phyloP scores from a whole-genome alignment of 2,797 vertebrate species.

The Lycodopsis pacificus region DNA sequence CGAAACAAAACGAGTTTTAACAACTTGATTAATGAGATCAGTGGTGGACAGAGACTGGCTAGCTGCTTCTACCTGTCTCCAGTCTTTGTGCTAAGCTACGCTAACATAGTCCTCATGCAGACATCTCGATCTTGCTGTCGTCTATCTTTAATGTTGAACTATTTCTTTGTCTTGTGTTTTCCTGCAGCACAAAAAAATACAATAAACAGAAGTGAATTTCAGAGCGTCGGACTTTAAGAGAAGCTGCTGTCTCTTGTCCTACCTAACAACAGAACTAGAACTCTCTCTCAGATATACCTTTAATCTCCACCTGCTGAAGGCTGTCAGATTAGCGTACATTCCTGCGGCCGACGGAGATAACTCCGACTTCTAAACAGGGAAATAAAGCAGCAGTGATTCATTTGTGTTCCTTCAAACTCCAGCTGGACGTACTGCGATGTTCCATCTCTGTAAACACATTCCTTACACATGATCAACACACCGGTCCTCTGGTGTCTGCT shows the following conservation, averaged over 20 bases:
- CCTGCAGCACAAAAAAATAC: too few relatives aligned
- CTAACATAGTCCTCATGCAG: not conserved
- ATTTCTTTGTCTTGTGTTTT: not conserved
- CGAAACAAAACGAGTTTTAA: too few relatives aligned
- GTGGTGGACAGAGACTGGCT: not conserved
- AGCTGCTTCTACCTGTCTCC: not conserved
- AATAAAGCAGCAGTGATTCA: constrained; percentile 3
- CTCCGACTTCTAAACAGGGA: constrained; percentile 18
- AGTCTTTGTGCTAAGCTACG: not conserved
- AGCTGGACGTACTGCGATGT: constrained; percentile 7
- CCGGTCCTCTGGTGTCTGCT: constrained; percentile 16
- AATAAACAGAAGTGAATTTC: too few relatives aligned
- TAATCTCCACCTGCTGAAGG: constrained; percentile 22
- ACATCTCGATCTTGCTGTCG: not conserved
- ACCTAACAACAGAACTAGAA: not conserved
- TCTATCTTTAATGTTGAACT: not conserved
- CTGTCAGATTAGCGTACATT: constrained; percentile 19
- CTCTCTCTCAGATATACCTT: not conserved
- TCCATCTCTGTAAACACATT: constrained; percentile 46
- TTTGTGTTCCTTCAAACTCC: not conserved
- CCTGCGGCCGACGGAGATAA: constrained; percentile 10
- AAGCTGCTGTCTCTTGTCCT: constrained; percentile 1
- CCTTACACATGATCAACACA: constrained; percentile 22
- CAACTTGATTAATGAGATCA: too few relatives aligned
- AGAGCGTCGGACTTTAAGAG: not conserved